These are phyloP conservation scores for Neoaliturus tenellus DNA, from an alignment of 2,888 invertebrate species.

Conservation along the genomic window DNA sequence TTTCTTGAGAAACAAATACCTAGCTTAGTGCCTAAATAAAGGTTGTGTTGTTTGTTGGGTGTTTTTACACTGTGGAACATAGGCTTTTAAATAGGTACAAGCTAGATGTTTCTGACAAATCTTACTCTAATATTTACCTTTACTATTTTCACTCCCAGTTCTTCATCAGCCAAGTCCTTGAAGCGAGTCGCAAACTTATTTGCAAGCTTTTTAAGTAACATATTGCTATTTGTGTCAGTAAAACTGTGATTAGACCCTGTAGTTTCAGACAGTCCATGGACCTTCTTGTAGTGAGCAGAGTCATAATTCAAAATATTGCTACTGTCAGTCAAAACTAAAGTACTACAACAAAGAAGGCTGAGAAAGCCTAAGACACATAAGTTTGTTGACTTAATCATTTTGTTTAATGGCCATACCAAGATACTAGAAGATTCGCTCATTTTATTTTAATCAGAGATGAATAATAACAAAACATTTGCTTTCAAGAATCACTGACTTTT, in stretches of 20 bases:
- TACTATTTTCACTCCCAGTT: neutral
- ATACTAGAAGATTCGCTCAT: no score
- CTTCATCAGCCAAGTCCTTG: constrained; percentile 4
- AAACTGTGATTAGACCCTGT: neutral
- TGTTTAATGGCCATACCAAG: neutral
- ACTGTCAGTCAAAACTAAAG: neutral
- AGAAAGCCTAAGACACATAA: neutral
- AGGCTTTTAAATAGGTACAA: no score
- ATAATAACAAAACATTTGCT: no score
- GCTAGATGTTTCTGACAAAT: no score
- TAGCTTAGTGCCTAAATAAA: no score
- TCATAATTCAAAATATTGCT: neutral
- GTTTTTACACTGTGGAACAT: no score
- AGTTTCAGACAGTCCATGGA: neutral
- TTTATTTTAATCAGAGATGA: no score
- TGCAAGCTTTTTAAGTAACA: neutral
- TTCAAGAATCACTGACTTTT: no score
- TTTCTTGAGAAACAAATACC: no score
- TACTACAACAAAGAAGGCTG: neutral
- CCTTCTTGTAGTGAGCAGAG: neutral
- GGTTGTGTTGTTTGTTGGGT: no score
- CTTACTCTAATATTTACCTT: no score
- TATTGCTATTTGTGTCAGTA: neutral
- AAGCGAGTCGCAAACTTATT: constrained; percentile 18
- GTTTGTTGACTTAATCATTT: neutral